Evolutionary conservation across 2,113 vertebrate genomes (phyloP).

Genomic region (Stercorarius parasiticus): DNA sequence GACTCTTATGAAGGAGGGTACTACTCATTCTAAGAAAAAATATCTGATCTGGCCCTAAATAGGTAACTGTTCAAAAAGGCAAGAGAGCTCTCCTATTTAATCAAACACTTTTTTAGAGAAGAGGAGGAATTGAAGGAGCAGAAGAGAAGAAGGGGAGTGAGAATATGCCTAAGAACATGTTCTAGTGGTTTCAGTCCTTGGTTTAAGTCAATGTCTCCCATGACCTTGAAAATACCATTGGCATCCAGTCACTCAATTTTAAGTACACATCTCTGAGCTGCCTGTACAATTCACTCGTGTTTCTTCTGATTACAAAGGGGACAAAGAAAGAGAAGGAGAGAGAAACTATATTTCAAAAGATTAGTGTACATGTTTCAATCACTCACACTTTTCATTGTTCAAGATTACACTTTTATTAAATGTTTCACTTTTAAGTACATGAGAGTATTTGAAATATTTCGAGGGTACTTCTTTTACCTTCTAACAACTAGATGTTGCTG

Average conservation of each 20-base stretch:
- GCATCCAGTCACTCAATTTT: slow-evolving; percentile 5
- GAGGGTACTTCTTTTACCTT: slow-evolving; percentile 42
- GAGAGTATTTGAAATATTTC: slow-evolving; percentile 71
- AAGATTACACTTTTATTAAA: slow-evolving; percentile 52
- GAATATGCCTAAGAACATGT: background rate
- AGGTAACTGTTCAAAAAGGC: background rate
- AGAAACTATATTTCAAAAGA: slow-evolving; percentile 3
- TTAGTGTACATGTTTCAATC: background rate
- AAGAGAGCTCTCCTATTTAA: slow-evolving; percentile 49
- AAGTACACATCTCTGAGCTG: background rate
- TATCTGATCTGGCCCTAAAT: background rate
- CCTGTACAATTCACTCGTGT: background rate
- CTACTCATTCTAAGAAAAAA: background rate
- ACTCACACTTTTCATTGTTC: background rate
- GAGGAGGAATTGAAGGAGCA: slow-evolving; percentile 8
- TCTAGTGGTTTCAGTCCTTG: slow-evolving; percentile 54
- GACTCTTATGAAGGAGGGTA: background rate
- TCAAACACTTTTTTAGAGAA: slow-evolving; percentile 20
- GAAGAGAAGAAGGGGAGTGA: background rate
- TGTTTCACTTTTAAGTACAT: slow-evolving; percentile 65
- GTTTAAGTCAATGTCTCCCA: slow-evolving; percentile 24
- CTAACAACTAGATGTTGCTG: slow-evolving; percentile 65
- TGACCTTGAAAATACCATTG: slow-evolving; percentile 33
- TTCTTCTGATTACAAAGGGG: background rate
- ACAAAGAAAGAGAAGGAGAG: background rate